Conservation (phyloP, 2,113 vertebrate species). For the Clarias magur region DNA sequence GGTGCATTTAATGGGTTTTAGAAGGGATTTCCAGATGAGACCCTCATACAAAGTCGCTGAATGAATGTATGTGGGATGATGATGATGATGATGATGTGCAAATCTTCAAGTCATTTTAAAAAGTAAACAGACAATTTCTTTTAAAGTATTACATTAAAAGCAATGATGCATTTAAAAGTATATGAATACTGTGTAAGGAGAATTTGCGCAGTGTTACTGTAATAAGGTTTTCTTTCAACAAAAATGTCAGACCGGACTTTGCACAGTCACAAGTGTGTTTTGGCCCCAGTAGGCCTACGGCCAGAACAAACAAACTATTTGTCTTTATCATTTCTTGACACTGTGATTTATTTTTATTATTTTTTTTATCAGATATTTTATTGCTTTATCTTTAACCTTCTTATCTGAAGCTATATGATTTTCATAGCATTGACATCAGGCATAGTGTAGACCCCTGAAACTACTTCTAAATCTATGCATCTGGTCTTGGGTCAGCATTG, state of each 20-base stretch:
- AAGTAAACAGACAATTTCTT: neutral
- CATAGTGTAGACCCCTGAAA: neutral
- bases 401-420: conserved; percentile 19
- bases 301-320: conserved; percentile 2
- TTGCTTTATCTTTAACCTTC: conserved; percentile 16
- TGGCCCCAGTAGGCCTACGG: neutral
- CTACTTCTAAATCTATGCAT: neutral
- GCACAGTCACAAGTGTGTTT: conserved; percentile 8
- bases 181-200: conserved; percentile 1
- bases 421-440: neutral
- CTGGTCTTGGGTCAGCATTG: neutral
- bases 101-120: conserved; percentile 18
- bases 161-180: conserved; percentile 3
- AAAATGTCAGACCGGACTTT: conserved; percentile 1
- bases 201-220: conserved; percentile 17
- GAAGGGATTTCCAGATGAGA: conserved; percentile 2
- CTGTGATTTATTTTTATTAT: neutral
- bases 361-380: neutral
- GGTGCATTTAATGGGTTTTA: conserved; percentile 6
- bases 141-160: conserved; percentile 18
- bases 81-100: conserved; percentile 12
- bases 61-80: conserved; percentile 35
- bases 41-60: conserved; percentile 13
- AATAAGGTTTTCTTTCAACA: neutral
- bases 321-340: neutral